phyloP scores from a whole-genome alignment of 2,888 invertebrate species.

The Trisateles emortualis region DNA sequence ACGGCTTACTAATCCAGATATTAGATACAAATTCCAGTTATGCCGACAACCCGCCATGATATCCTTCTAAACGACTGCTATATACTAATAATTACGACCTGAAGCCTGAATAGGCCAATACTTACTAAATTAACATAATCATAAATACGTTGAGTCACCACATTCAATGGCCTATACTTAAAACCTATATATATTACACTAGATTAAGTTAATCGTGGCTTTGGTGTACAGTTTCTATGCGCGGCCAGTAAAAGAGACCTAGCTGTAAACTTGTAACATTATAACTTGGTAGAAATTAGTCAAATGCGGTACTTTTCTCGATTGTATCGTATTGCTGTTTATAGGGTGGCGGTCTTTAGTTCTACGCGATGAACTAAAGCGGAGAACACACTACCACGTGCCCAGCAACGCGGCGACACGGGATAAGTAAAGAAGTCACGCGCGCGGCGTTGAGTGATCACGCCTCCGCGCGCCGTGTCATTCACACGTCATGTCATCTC shows the following conservation, averaged over 20 bases:
- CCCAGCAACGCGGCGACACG: background rate
- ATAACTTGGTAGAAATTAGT: constrained; percentile 55
- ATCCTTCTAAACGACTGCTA: too few species aligned
- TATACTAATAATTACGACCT: too few species aligned
- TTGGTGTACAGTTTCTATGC: constrained; percentile 17
- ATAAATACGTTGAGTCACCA: background rate
- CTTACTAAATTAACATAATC: background rate
- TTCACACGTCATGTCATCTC: too few species aligned
- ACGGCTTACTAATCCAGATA: too few species aligned
- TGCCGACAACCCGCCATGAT: too few species aligned
- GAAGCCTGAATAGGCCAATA: too few species aligned
- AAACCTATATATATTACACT: too few species aligned
- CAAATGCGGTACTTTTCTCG: constrained; percentile 59
- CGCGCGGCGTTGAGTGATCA: too few species aligned
- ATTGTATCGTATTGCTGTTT: constrained; percentile 74
- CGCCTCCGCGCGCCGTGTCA: too few species aligned
- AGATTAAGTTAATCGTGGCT: constrained; percentile 25
- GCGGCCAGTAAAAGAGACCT: constrained; percentile 5
- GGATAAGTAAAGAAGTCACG: too few species aligned
- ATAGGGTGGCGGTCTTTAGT: constrained; percentile 57
- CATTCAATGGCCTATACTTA: too few species aligned
- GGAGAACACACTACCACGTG: background rate
- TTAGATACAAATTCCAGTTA: too few species aligned
- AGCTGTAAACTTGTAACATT: constrained; percentile 25
- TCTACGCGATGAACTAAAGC: background rate